A percentile compares a stretch with the other conserved stretches of the same genome.
Conservation (phyloP, 2,888 invertebrate species). For the Magallana nippona region DNA sequence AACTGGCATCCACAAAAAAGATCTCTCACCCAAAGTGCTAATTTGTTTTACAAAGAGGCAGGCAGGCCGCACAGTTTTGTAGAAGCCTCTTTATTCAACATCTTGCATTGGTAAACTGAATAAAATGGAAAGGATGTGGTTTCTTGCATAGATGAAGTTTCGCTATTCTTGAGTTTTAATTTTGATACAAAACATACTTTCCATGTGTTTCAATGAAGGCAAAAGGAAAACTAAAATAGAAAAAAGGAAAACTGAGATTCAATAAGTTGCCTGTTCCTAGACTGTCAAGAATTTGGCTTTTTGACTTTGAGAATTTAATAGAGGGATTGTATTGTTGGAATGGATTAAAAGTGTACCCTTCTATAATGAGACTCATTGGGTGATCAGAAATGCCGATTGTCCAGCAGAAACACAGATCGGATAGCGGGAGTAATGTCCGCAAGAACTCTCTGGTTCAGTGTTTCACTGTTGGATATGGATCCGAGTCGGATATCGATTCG, state of each 20-base stretch:
- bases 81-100: not conserved
- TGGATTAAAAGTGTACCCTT: not conserved
- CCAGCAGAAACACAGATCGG: not conserved
- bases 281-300: not conserved
- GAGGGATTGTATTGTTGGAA: not conserved
- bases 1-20: constrained; percentile 3
- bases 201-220: constrained; percentile 19
- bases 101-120: constrained; percentile 29
- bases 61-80: not conserved
- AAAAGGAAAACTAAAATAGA: constrained; percentile 17
- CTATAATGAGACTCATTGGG: not conserved
- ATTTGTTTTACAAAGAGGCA: constrained; percentile 25
- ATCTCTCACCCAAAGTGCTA: constrained; percentile 7
- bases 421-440: not conserved
- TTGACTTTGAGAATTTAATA: not conserved
- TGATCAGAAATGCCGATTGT: constrained; percentile 20
- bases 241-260: not conserved
- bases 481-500: constrained; percentile 32
- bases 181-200: constrained; percentile 29
- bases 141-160: not conserved
- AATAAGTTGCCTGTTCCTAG: not conserved
- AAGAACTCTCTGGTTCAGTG: constrained; percentile 27
- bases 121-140: constrained; percentile 31
- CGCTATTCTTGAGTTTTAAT: constrained; percentile 30
- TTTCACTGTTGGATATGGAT: not conserved